Evolutionary conservation across 2,113 vertebrate species (phyloP), one percentile per base, ranked within the genome.

Genomic region (Trochalopteron elliotii): DNA sequence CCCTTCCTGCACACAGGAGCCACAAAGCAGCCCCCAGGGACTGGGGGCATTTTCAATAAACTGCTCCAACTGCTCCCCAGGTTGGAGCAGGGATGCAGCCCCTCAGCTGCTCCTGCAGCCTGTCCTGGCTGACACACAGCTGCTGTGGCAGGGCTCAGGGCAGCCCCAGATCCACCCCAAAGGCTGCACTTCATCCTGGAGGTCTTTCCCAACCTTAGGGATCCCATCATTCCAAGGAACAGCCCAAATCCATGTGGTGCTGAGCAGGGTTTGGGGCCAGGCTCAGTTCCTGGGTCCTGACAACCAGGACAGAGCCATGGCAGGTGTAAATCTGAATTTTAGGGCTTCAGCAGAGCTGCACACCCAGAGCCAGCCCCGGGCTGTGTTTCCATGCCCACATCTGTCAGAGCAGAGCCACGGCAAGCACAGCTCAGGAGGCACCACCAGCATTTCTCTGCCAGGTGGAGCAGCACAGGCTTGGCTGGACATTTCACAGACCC

Each of bases 281-380:
- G 44, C 69, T 5, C 39, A 35, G 4, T 44, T 16, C 30, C 63
- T 18, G 76, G 39, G 42, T 8, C 23, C 17, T 2, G 23, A 2
- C 0, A 12, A 12, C 0, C 28, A 40, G 56, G 11, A 3, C 8
- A 16, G 50, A 39, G 16, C 4, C 10, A 0, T 8, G 3, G 0
- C 7, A 1, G 1, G 3, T 2, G 23, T 2, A 8, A 24, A 18
- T 3, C 4, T 1, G 1, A 7, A 10, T 8, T 0, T 2, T 7
- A 3, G 53, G 30, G 22, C 21, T 18, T 4, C 28, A 44, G 74
- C 70, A 15, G 27, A 10, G 78, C 9, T 1, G 22, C 40, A 3
- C 1, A 5, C 9, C 23, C 57, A 27, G 40, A 11, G 11, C 4
- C 49, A 17, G 0, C 27, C 47, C 68, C 3, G 0, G 44, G 60